Evolutionary conservation across 2,888 invertebrate species (phyloP), one percentile per base, ranked within the genome.

Genomic region (Marasmarcha lunaedactyla): DNA sequence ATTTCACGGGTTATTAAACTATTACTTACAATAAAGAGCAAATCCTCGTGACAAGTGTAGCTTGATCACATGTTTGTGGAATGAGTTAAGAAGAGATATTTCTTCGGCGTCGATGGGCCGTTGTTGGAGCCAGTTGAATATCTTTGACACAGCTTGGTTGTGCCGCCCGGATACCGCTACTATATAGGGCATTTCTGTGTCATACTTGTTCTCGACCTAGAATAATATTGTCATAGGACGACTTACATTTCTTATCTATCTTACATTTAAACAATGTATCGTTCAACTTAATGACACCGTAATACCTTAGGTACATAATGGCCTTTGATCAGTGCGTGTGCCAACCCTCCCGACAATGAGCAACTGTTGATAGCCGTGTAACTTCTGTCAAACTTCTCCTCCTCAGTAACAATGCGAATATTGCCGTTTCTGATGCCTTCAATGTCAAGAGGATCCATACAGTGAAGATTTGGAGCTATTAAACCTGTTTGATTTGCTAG

Each of bases 401-500:
- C 73, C 44, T 84, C 88, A 0, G 84, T 79, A 1, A 91, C 83
- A 11, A 92, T 84, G 51, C 79, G 55, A 33, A 86, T 64, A 43
- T 76, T 67, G 0, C 85, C 86, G 1, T 86, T 79, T 1, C 64
- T 59, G 7, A 88, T 52, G 15, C 66, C 64, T 0, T 85, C 55
- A n/a, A n/a, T n/a, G 33, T 65, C 61, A 2, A 84, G 69, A 1
- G 91, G 88, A 1, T 58, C 68, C 1, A 79, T 72, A 57, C 74
- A 91, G 60, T 93, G 88, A 14, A 93, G 72, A 60, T 92, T 93
- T 1, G 88, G 87, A 0, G 92, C 90, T 39, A 93, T 81, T 6
- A 72, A 50, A 1, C 88, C 88, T 25, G 77, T 76, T 57, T 90
- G 88, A 76, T 90, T 90, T 0, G 89, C 86, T 34, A 92, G 72